phyloP scores from a whole-genome alignment of 2,797 vertebrate genomes.

The Hemitrygon akajei region DNA sequence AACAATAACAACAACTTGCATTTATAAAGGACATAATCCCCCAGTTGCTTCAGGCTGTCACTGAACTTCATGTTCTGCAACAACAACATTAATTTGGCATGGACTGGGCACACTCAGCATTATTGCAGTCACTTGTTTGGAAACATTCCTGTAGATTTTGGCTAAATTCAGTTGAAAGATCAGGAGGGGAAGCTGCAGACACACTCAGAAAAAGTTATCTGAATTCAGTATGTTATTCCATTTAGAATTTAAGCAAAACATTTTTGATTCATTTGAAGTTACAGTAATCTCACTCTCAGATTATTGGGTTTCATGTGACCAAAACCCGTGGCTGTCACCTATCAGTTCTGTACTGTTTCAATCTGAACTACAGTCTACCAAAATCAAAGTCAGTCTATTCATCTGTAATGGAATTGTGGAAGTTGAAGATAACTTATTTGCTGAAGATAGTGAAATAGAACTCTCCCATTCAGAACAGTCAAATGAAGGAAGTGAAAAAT shows the following conservation, averaged over 20 bases:
- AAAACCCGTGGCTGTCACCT: not conserved
- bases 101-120: not conserved
- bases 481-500: not conserved
- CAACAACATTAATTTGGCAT: not conserved
- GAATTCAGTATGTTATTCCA: not conserved
- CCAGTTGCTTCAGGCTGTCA: not conserved
- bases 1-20: conserved; percentile 5
- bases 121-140: not conserved
- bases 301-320: not conserved
- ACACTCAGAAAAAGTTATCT: not conserved
- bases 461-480: not conserved
- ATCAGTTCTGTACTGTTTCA: not conserved
- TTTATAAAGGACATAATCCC: not conserved
- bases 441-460: not conserved
- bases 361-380: not conserved
- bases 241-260: not conserved
- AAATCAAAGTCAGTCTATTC: not conserved
- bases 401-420: no score
- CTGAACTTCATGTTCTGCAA: not conserved
- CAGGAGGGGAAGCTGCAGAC: not conserved
- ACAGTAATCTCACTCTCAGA: not conserved
- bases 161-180: not conserved
- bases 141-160: not conserved
- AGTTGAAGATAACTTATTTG: not conserved
- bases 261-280: not conserved